Base-by-base conservation (phyloP, 2,888 invertebrate species). In the Lepidocyrtinus sp. region DNA sequence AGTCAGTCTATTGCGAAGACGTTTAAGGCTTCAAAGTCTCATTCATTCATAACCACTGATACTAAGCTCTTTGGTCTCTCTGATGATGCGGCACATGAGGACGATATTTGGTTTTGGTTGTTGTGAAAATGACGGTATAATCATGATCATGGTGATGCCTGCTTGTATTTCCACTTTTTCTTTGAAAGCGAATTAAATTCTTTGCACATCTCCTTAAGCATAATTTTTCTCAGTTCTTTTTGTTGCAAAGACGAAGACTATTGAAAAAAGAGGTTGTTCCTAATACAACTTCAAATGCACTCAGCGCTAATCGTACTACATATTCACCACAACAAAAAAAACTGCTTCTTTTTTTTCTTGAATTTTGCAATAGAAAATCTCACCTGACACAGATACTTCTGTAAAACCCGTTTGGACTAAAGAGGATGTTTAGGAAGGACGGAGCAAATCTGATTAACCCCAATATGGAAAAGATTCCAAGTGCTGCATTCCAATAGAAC, bases 311-410 rank as follows among this genome's bases (percentile, higher is more conserved):
- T 59, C 61, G 67, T 73, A 68, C 76, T 70, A 78, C 62, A 74
- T 64, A 36, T 61, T 26, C 71, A 67, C 67, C 36, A 71, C 71
- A 21, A 71, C 45, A 59, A 59, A 59, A 55, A 55, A 55, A 59
- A 59, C 59, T 59, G 59, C 59, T 59, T 59, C 59, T 59, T 59
- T 12, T 36, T 12, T 59, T 59, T 55, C 22, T 59, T 59, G 22
- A 21, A 59, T 24, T 17, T 59, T 67, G 77, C 77, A 78, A 24
- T 68, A 68, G 70, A 80, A 73, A 71, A 63, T 72, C 76, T 74
- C 67, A 82, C 84, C 84, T 81, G 76, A 81, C 76, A 72, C 86
- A 86, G 63, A 85, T 83, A 81, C 84, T 83, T 75, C 82, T 70
- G 77, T 86, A 82, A 74, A 86, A 71, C 68, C 86, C 86, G 81